Percentiles rank a stretch among this genome's conserved stretches.
Conservation (phyloP, 1,140 invertebrate species). For the Drosophila repleta region DNA sequence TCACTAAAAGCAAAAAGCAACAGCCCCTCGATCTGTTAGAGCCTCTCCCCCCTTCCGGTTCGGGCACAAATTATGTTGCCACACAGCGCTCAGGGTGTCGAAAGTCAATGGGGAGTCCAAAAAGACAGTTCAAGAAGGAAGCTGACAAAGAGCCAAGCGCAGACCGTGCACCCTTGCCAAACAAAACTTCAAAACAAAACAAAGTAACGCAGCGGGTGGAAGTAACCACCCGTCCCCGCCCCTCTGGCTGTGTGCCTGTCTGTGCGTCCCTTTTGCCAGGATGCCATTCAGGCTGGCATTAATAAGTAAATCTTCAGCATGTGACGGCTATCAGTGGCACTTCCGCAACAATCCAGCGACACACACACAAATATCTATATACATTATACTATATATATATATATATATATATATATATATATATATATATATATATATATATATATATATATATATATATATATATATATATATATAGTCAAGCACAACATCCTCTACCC, state of each 20-base stretch:
- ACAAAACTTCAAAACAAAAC: conserved; percentile 63
- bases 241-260: neutral
- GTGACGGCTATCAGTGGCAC: conserved; percentile 80
- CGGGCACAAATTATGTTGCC: conserved; percentile 70
- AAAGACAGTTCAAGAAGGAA: conserved; percentile 11
- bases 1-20: conserved; percentile 79
- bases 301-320: conserved; percentile 81
- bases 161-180: conserved; percentile 6
- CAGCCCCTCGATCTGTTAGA: conserved; percentile 51
- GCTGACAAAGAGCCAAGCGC: neutral
- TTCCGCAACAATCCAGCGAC: conserved; percentile 47
- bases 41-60: too few relatives aligned
- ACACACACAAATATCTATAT: conserved; percentile 1
- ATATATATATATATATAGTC: neutral
- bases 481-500: conserved; percentile 8
- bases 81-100: conserved; percentile 72
- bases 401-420: too few relatives aligned
- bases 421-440: neutral
- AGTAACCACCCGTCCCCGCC: neutral
- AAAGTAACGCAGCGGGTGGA: conserved; percentile 42
- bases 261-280: conserved; percentile 39
- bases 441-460: too few relatives aligned
- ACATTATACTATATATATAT: too few relatives aligned
- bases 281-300: conserved; percentile 69
- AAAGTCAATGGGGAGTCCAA: conserved; percentile 57